A percentile compares a stretch with the other conserved stretches of the same genome.
These are phyloP conservation scores for Panopea generosa DNA, from an alignment of 2,888 invertebrate species.

Conservation along the genomic window DNA sequence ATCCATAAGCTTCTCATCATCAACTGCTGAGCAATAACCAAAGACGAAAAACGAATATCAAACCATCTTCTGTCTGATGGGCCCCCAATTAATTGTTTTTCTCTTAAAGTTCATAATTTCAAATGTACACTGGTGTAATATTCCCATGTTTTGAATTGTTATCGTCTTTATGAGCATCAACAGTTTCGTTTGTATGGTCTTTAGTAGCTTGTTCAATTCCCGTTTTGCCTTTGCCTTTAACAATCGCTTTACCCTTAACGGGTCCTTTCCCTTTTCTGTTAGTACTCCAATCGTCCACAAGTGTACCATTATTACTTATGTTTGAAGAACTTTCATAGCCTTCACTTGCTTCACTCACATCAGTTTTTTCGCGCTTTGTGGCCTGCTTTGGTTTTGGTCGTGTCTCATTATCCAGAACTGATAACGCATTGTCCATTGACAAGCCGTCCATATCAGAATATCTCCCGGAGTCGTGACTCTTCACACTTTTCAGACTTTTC, in stretches of 20 bases:
- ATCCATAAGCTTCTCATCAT: no score
- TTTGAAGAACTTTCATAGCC: conserved; percentile 46
- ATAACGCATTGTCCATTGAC: conserved; percentile 5
- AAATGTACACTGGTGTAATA: conserved; percentile 36
- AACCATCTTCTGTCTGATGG: no score
- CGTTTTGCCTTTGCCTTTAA: neutral
- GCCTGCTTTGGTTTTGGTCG: neutral
- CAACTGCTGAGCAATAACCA: no score
- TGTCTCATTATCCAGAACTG: no score
- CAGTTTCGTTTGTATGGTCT: neutral
- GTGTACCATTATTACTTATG: conserved; percentile 15
- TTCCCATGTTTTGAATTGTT: conserved; percentile 18
- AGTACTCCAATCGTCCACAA: neutral
- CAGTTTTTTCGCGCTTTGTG: neutral
- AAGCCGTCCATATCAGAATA: conserved; percentile 72
- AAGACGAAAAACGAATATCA: no score
- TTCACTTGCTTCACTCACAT: conserved; percentile 30
- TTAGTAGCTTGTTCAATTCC: no score
- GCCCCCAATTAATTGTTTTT: no score
- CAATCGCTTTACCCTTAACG: neutral
- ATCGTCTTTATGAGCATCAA: neutral
- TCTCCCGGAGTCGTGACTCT: conserved; percentile 75
- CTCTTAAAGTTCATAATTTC: no score
- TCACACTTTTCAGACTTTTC: conserved; percentile 62
- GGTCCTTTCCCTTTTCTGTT: neutral